Conservation (phyloP, 2,113 vertebrate genomes). For the Potamarius usumacintae region DNA sequence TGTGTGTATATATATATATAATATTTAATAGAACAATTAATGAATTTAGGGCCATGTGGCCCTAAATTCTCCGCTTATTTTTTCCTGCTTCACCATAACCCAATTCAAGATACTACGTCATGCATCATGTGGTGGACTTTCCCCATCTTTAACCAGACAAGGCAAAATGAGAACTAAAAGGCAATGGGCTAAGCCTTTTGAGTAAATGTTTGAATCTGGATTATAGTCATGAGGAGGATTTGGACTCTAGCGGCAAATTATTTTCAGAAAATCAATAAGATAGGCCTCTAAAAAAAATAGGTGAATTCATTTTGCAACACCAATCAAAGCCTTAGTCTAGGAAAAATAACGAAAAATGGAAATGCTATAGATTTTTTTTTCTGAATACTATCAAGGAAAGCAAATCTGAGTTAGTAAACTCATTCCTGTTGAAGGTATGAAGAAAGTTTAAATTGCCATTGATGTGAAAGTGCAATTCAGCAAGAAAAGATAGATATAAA, state of each 20-base stretch:
- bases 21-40: no score
- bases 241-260: neutral
- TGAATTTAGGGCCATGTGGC: no score
- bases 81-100: neutral
- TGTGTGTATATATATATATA: no score
- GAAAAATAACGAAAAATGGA: neutral
- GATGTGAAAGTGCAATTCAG: slow-evolving; percentile 53
- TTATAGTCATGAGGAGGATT: neutral
- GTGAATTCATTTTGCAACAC: neutral
- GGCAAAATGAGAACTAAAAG: no score
- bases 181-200: neutral
- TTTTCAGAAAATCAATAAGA: neutral
- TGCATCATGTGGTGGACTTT: no score
- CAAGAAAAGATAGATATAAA: slow-evolving; percentile 54
- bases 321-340: neutral
- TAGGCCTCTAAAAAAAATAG: neutral
- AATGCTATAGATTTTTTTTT: slow-evolving; percentile 5
- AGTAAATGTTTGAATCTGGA: neutral
- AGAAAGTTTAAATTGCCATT: slow-evolving; percentile 64
- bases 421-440: slow-evolving; percentile 58
- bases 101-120: no score
- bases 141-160: neutral
- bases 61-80: no score
- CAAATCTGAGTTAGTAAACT: slow-evolving; percentile 45
- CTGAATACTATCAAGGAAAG: neutral